Base-by-base conservation (phyloP, 1,140 invertebrate species). In the Zaprionus nigranus region DNA sequence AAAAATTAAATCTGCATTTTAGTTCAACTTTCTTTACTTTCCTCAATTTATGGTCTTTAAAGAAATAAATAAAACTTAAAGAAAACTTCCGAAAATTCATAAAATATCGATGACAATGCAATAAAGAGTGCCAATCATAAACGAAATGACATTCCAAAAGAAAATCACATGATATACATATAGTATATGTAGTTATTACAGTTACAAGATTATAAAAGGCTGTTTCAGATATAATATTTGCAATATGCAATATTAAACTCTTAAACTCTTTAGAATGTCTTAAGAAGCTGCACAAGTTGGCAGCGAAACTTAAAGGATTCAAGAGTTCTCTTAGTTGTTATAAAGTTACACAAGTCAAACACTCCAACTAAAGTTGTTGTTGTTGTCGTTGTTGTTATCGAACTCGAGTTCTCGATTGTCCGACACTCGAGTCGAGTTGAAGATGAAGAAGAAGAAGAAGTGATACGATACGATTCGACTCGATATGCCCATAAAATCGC, bases 401-500 rank as follows among this genome's bases (percentile, higher is more conserved):
- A 34, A 34, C 9, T 34, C 9, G 9, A 13, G 36, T 38, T 11
- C n/a, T 46, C 40, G 40, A 46, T 46, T 46, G 40, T 17, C n/a
- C 40, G n/a, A 43, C 40, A 43, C 40, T 46, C 40, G 40, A 46
- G n/a, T 46, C 7, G 40, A 46, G 40, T 46, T 46, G 40, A 46
- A 43, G 40, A 12, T 4, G 40, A n/a, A 17, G 68, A 67, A 65
- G 79, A 46, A 17, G 68, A 67, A 65, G 79, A 46, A 40, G 43
- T 2, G 30, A 58, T 20, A 17, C 11, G 54, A 61, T 22, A 26
- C 38, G 60, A 53, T 30, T 62, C 43, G 54, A 58, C 34, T 68
- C 81, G 69, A 80, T 77, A 80, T 69, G 69, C 66, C 74, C 74
- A 82, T 81, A 71, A 83, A 88, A 88, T 85, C 85, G 79, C 69